Conservation (phyloP, 2,113 vertebrate genomes). For the Gallinago paraguaiae region DNA sequence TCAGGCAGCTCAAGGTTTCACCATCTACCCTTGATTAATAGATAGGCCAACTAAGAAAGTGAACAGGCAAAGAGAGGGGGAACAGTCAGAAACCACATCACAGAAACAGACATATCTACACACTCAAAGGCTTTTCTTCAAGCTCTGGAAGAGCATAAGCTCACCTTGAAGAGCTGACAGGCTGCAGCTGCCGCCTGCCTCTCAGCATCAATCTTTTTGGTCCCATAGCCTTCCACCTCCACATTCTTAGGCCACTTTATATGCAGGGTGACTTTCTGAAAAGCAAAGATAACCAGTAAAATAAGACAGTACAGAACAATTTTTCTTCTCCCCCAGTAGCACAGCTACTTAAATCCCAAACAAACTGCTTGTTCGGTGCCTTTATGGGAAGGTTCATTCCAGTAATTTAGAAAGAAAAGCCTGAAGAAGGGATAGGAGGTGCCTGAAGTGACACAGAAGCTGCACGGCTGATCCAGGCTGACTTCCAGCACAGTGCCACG, state of each 20-base stretch:
- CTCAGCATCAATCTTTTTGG: slow-evolving; percentile 88
- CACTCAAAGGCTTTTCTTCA: too few relatives aligned
- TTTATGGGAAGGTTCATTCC: fast-evolving
- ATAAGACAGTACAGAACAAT: not conserved
- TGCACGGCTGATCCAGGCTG: not conserved
- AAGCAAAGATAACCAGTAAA: not conserved
- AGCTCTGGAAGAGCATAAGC: not conserved
- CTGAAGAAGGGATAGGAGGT: not conserved
- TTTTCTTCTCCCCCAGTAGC: not conserved
- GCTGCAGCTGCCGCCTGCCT: slow-evolving; percentile 89
- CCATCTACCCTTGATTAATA: not conserved
- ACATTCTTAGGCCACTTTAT: slow-evolving; percentile 90
- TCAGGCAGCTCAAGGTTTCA: not conserved
- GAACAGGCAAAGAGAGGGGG: not conserved
- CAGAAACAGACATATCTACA: not conserved
- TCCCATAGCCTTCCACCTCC: slow-evolving; percentile 87
- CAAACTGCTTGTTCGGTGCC: fast-evolving
- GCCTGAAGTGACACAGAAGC: not conserved
- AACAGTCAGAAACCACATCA: fast-evolving
- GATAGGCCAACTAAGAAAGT: not conserved
- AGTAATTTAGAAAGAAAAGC: not conserved
- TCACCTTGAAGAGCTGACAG: slow-evolving; percentile 89
- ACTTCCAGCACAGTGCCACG: not conserved
- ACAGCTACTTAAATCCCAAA: not conserved
- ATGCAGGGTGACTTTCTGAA: slow-evolving; percentile 88